phyloP scores from a whole-genome alignment of 2,113 vertebrate genomes.

The Corythornis cristatus region DNA sequence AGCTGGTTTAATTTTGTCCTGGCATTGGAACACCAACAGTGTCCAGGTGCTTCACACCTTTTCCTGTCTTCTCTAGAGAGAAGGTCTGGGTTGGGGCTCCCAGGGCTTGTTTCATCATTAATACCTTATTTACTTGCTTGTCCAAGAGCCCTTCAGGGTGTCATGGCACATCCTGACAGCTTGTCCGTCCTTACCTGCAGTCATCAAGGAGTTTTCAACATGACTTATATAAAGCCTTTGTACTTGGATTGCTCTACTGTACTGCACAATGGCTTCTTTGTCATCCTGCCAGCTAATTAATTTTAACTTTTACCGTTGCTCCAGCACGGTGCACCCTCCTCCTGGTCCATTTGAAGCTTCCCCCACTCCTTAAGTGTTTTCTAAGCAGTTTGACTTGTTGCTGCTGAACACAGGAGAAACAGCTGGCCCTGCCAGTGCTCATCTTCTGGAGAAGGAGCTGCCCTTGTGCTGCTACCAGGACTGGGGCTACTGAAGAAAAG shows the following conservation, averaged over 20 bases:
- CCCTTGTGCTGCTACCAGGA: background rate
- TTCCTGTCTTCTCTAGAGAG: background rate
- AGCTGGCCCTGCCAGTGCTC: background rate
- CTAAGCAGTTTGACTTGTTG: constrained; percentile 28
- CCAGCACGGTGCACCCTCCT: background rate
- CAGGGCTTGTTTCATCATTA: background rate
- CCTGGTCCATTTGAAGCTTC: constrained; percentile 43
- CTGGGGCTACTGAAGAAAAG: background rate
- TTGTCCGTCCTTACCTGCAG: constrained; percentile 61
- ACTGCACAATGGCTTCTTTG: constrained; percentile 75
- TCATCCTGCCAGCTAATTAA: constrained; percentile 77
- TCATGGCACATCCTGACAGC: constrained; percentile 42
- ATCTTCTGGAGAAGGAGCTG: constrained; percentile 17
- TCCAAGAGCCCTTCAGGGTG: constrained; percentile 10
- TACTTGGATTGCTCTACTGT: constrained; percentile 69
- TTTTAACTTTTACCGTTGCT: constrained; percentile 71
- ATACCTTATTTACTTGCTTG: background rate
- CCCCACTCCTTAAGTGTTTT: background rate
- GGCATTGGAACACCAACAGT: background rate
- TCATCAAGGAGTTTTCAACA: constrained; percentile 73
- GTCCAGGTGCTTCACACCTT: background rate
- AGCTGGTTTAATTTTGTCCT: background rate
- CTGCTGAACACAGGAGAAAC: background rate
- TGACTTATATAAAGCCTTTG: constrained; percentile 69
- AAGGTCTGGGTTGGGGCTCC: background rate